Evolutionary conservation across 1,140 invertebrate genomes (phyloP).

Genomic region (Drosophila pandora): DNA sequence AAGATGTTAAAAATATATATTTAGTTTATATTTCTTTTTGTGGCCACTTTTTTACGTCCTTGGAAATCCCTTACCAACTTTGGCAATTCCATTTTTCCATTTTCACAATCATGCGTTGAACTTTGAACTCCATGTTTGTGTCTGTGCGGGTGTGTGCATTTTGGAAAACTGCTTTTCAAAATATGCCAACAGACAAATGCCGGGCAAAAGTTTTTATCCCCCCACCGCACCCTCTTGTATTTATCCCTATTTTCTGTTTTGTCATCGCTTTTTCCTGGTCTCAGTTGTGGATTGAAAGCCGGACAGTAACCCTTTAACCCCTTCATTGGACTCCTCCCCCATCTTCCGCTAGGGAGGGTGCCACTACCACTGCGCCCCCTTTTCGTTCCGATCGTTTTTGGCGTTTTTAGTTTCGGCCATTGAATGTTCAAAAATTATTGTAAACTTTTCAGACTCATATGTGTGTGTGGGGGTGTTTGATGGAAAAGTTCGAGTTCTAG

Average conservation of each 20-base stretch:
- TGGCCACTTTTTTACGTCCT: constrained; percentile 52
- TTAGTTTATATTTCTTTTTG: constrained; percentile 13
- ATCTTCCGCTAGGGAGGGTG: too few relatives aligned
- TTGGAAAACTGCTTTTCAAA: constrained; percentile 72
- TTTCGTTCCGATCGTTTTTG: constrained; percentile 51
- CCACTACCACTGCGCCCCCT: not conserved
- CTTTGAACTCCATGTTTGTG: constrained; percentile 67
- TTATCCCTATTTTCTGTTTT: constrained; percentile 49
- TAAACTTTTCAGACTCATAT: constrained; percentile 74
- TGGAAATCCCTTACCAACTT: constrained; percentile 53
- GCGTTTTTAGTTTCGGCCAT: constrained; percentile 79
- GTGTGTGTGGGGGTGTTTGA: not conserved
- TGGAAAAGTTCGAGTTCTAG: constrained; percentile 46
- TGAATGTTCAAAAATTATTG: constrained; percentile 80
- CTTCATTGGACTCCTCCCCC: not conserved
- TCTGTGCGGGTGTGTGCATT: constrained; percentile 49
- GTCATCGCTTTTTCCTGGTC: constrained; percentile 58
- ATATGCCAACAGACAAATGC: constrained; percentile 73
- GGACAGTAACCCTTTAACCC: constrained; percentile 22
- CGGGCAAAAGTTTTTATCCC: constrained; percentile 62
- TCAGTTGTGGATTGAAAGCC: constrained; percentile 65
- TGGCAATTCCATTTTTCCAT: constrained; percentile 79
- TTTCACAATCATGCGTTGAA: constrained; percentile 80
- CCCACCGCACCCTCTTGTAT: constrained; percentile 24
- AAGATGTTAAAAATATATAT: constrained; percentile 2